phyloP scores from a whole-genome alignment of 2,888 invertebrate species.

The Eilema griseolum region DNA sequence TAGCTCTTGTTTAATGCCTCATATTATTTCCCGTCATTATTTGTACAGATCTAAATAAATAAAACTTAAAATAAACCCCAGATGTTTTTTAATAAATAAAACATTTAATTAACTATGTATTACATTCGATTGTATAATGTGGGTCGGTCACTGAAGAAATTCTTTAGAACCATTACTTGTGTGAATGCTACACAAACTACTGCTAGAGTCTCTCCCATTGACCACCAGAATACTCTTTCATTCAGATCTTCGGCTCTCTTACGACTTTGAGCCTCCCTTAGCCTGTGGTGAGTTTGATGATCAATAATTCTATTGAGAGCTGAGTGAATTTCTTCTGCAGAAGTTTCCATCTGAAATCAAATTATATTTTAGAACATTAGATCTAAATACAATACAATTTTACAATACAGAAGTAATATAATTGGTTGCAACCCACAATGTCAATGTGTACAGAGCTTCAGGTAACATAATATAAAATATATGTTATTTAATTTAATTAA shows the following conservation, averaged over 20 bases:
- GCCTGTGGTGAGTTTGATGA: slow-evolving; percentile 98
- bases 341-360: slow-evolving; percentile 94
- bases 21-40: neutral
- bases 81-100: slow-evolving; percentile 76
- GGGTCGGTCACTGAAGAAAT: slow-evolving; percentile 92
- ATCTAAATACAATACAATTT: neutral
- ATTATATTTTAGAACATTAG: neutral
- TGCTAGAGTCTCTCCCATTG: slow-evolving; percentile 94
- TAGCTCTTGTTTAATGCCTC: neutral
- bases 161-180: slow-evolving; percentile 96
- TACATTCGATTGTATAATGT: slow-evolving; percentile 80
- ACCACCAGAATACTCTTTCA: slow-evolving; percentile 97
- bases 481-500: too few relatives aligned
- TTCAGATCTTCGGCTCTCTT: slow-evolving; percentile 99
- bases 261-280: slow-evolving; percentile 97
- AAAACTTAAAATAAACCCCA: slow-evolving; percentile 56
- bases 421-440: too few relatives aligned
- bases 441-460: too few relatives aligned
- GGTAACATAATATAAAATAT: too few relatives aligned
- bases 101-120: slow-evolving; percentile 68
- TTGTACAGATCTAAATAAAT: slow-evolving; percentile 28
- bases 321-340: slow-evolving; percentile 96
- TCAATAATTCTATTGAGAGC: slow-evolving; percentile 95
- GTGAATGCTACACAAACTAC: slow-evolving; percentile 95
- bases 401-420: too few relatives aligned